Evolutionary conservation across 2,888 invertebrate species (phyloP), one percentile per base, ranked within the genome.

Genomic region (Portevinia maculata): DNA sequence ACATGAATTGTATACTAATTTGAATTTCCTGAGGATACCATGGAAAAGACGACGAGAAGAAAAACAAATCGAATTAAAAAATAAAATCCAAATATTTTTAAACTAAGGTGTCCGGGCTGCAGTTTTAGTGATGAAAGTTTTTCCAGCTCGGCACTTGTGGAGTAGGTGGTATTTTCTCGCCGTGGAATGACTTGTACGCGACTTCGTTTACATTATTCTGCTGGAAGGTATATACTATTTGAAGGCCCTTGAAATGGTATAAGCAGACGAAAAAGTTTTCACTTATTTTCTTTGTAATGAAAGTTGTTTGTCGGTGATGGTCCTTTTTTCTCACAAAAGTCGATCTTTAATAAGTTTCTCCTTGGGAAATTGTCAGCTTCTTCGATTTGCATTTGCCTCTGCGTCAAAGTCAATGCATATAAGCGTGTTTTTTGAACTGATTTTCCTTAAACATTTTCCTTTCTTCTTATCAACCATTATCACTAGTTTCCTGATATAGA

Each of bases 1-100:
- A 44, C 78, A 78, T 28, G 62, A 83, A 71, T 71, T 83, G 78
- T 78, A 71, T 65, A 71, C 73, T 83, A 83, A 83, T 83, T 78
- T 73, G 48, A 24, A 30, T 67, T 55, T 67, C 52, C 39, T 39
- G 30, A 46, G 59, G 76, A 76, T 53, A 62, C 55, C 24, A 41
- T 3, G 39, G 3, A 32, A 39, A 48, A 48, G 21, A n/a, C n/a
- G 30, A 19, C 13, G 17, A 55, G 15, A 24, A 39, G 39, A 15
- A 15, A 44, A 11, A 3, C 13, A 17, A 69, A 76, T 76, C 76
- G 30, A 70, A 81, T 76, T 81, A 81, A 57, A 60, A 73, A 73
- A 64, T 50, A 62, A 74, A 79, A 75, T 70, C 64, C 52, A 79
- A 79, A 62, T 39, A 13, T 75, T 59, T 69, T 57, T 57, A 50